Evolutionary conservation across 2,113 vertebrate species (phyloP).

Genomic region (Mionectes macconnelli): DNA sequence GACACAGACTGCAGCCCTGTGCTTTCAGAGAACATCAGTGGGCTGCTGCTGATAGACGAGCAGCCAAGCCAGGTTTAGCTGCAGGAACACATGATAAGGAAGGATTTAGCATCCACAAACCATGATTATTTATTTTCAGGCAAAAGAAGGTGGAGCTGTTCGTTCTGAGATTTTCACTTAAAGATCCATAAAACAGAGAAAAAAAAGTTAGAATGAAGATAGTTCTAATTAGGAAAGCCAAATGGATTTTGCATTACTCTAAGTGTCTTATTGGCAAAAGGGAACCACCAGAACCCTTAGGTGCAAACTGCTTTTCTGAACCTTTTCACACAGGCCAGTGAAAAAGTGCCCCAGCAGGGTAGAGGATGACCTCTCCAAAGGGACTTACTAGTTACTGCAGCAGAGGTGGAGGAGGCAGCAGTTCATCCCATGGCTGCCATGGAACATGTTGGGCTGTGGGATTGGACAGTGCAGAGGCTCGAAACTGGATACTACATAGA

Average conservation of each 20-base stretch:
- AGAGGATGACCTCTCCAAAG: neutral
- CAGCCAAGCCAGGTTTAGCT: neutral
- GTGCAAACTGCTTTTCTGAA: neutral
- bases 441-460: neutral
- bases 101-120: neutral
- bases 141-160: neutral
- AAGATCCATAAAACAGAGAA: neutral
- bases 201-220: neutral
- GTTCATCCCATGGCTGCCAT: fast-evolving
- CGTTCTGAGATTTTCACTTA: neutral
- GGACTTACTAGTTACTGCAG: neutral
- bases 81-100: neutral
- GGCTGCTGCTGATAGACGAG: neutral
- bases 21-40: neutral
- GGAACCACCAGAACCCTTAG: neutral
- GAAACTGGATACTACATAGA: fast-evolving
- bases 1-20: neutral
- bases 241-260: neutral
- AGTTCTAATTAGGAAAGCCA: neutral
- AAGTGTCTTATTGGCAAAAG: neutral
- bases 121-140: neutral
- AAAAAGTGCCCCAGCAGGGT: neutral
- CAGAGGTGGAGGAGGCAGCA: neutral
- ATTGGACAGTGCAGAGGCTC: neutral
- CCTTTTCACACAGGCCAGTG: too few relatives aligned